These are phyloP conservation scores for Dinothrombium tinctorium DNA, from an alignment of 1,140 invertebrate genomes.

Conservation along the genomic window DNA sequence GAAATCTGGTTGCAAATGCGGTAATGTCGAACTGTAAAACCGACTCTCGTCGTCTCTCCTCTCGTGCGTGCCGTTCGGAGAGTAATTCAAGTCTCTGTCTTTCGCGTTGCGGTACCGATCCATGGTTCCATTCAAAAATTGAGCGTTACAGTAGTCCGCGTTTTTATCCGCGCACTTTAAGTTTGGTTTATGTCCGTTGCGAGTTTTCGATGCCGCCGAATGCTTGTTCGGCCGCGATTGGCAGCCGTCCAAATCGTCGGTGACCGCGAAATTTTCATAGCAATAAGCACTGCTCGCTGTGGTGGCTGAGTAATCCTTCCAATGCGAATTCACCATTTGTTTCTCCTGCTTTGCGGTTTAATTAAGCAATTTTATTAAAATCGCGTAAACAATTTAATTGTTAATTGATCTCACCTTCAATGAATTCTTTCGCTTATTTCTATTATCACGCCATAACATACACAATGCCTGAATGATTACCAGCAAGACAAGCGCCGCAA, in stretches of 20 bases:
- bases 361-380: neutral
- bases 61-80: slow-evolving; percentile 4
- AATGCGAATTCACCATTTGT: slow-evolving; percentile 46
- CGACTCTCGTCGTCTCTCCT: neutral
- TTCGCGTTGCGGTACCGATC: too few relatives aligned
- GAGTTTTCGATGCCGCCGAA: too few relatives aligned
- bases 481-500: slow-evolving; percentile 47
- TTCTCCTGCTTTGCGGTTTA: slow-evolving; percentile 36
- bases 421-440: neutral
- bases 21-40: neutral
- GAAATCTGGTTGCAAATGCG: slow-evolving; percentile 41
- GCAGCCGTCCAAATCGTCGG: slow-evolving; percentile 7
- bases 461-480: slow-evolving; percentile 57
- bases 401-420: neutral
- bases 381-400: neutral
- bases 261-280: slow-evolving; percentile 39
- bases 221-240: too few relatives aligned
- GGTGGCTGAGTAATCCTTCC: slow-evolving; percentile 52
- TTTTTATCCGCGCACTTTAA: too few relatives aligned
- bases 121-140: too few relatives aligned
- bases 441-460: slow-evolving; percentile 34
- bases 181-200: too few relatives aligned
- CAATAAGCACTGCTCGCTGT: slow-evolving; percentile 55
- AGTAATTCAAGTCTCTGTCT: too few relatives aligned
- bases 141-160: too few relatives aligned